phyloP scores from a whole-genome alignment of 2,797 vertebrate genomes.

The Ispidina lecontei region DNA sequence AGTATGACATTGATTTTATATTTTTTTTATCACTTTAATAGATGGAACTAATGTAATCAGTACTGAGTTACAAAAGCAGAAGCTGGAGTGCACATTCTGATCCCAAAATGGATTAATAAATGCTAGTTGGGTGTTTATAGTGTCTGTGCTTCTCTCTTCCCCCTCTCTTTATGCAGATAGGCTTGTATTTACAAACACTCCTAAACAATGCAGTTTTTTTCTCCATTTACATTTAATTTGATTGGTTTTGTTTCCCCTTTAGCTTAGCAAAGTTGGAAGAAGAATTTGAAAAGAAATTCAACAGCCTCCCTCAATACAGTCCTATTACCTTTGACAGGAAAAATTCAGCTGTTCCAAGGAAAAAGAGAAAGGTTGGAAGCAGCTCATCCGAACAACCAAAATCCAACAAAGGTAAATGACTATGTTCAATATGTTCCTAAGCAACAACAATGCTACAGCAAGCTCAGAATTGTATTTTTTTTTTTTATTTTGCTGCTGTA shows the following conservation, averaged over 20 bases:
- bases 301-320: constrained; percentile 96
- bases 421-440: neutral
- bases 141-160: neutral
- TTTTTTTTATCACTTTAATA: neutral
- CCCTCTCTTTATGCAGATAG: neutral
- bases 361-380: constrained; percentile 88
- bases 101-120: neutral
- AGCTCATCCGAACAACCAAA: constrained; percentile 83
- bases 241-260: constrained; percentile 59
- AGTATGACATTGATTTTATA: neutral
- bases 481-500: neutral
- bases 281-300: constrained; percentile 99
- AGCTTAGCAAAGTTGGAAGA: constrained; percentile 96
- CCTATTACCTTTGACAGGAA: constrained; percentile 97
- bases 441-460: neutral
- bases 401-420: constrained; percentile 87
- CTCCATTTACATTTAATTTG: constrained; percentile 35
- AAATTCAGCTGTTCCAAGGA: constrained; percentile 84
- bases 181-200: neutral
- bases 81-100: neutral
- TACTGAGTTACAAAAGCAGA: neutral
- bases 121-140: neutral
- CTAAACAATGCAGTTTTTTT: neutral
- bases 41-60: neutral
- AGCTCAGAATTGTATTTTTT: neutral